Base-by-base conservation (phyloP, 37 sponge, comb jelly and placozoan species). In the Chondrilla cf. caribensis region DNA sequence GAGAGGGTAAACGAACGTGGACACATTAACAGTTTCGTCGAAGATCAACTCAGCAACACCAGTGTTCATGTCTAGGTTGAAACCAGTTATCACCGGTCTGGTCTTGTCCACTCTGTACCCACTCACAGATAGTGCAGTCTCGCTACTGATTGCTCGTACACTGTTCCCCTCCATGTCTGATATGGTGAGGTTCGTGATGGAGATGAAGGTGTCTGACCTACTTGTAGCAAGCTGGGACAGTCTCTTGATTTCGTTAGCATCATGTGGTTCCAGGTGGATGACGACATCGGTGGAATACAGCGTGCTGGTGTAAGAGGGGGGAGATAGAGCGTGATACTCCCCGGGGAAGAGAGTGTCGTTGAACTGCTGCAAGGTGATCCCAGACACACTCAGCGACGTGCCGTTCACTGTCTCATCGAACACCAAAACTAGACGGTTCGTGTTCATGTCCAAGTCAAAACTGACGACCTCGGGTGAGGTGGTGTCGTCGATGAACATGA, bases 371-470 rank as follows among this genome's bases (percentile, higher is more conserved):
- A 96, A 62, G 8, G 82, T 70, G 18, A 96, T 70, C 15, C 84
- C 91, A 32, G 55, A 21, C 3, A 90, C 89, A 62, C 77, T 65
- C 41, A 96, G 64, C 19, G 96, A 88, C 21, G 41, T 82, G 0
- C 87, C 84, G 57, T 93, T 87, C 47, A 96, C 86, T 29, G 96
- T 93, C 44, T 96, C 96, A 79, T 89, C 91, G 81, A 92, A 96
- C 24, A 65, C 60, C 55, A 96, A 82, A 28, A 81, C 70, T 17
- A 96, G 81, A 42, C 75, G 76, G 26, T 72, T 65, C 6, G 76
- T 25, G 64, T 84, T 83, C 67, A 78, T 58, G 62, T 96, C 83
- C 33, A 96, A 76, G 51, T 85, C 82, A 80, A 92, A 96, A 0
- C 81, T 17, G 0, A 90, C 57, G 3, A 96, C 72, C 9, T 41